A percentile compares a stretch with the other conserved stretches of the same genome.
phyloP scores from a whole-genome alignment of 2,797 vertebrate genomes.

The Nannoperca australis region DNA sequence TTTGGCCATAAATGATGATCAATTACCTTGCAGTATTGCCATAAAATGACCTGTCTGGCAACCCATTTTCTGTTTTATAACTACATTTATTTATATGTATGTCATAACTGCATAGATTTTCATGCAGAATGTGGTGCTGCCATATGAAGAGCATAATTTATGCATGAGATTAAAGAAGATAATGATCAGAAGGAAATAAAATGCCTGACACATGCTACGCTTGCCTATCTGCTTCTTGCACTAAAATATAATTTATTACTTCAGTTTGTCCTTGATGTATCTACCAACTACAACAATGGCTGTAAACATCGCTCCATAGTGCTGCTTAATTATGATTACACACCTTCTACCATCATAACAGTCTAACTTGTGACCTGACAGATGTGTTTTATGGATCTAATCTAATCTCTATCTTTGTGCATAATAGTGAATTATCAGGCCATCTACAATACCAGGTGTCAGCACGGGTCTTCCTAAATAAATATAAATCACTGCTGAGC shows the following conservation, averaged over 20 bases:
- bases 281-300: neutral
- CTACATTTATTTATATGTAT: constrained; percentile 53
- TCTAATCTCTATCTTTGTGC: constrained; percentile 23
- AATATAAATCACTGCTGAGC: constrained; percentile 7
- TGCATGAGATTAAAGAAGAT: constrained; percentile 57
- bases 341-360: neutral
- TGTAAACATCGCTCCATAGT: constrained; percentile 23
- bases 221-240: constrained; percentile 30
- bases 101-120: constrained; percentile 42
- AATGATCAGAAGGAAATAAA: constrained; percentile 70
- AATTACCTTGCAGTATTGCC: constrained; percentile 44
- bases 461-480: neutral
- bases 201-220: constrained; percentile 31
- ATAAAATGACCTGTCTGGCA: constrained; percentile 37
- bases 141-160: constrained; percentile 59
- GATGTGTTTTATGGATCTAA: constrained; percentile 30
- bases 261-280: constrained; percentile 26
- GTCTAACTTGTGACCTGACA: constrained; percentile 4
- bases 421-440: constrained; percentile 24
- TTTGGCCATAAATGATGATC: constrained; percentile 40
- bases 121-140: constrained; percentile 45
- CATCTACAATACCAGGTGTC: constrained; percentile 12
- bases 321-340: constrained; percentile 18
- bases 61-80: constrained; percentile 44
- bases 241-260: constrained; percentile 15